Conservation (phyloP, 2,113 vertebrate genomes). For the Natator depressus region DNA sequence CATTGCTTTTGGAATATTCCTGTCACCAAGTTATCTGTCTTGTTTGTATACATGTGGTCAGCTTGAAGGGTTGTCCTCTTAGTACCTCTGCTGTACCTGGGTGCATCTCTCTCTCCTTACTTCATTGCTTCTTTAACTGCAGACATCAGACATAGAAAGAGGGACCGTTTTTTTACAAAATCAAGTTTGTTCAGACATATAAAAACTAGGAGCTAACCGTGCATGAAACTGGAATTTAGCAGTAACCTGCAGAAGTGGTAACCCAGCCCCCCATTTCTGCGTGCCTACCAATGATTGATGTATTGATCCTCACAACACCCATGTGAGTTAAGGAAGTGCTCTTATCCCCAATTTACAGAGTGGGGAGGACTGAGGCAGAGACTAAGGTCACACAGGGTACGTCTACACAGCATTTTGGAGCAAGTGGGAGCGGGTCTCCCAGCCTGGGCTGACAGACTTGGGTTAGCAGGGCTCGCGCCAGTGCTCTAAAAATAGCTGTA, state of each 20-base stretch:
- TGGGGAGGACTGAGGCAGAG: neutral
- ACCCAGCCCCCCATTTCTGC: neutral
- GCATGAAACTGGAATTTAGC: neutral
- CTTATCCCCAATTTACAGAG: neutral
- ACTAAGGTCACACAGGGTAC: neutral
- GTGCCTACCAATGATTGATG: neutral
- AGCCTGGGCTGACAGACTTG: neutral
- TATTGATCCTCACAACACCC: neutral
- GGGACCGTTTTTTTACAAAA: accelerated
- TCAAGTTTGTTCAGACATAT: neutral
- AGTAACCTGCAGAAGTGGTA: neutral
- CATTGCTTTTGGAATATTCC: neutral
- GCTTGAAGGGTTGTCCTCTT: neutral
- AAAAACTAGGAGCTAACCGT: neutral
- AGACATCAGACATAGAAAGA: neutral
- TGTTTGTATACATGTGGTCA: neutral
- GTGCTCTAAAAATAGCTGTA: neutral
- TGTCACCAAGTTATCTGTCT: neutral
- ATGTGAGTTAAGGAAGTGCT: neutral
- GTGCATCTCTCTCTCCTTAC: neutral
- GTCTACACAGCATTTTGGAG: neutral
- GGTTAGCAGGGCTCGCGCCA: neutral
- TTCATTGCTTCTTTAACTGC: neutral
- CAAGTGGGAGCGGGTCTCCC: neutral
- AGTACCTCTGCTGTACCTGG: neutral